Evolutionary conservation across 2,113 vertebrate genomes (phyloP).

Genomic region (Amazona vittata): DNA sequence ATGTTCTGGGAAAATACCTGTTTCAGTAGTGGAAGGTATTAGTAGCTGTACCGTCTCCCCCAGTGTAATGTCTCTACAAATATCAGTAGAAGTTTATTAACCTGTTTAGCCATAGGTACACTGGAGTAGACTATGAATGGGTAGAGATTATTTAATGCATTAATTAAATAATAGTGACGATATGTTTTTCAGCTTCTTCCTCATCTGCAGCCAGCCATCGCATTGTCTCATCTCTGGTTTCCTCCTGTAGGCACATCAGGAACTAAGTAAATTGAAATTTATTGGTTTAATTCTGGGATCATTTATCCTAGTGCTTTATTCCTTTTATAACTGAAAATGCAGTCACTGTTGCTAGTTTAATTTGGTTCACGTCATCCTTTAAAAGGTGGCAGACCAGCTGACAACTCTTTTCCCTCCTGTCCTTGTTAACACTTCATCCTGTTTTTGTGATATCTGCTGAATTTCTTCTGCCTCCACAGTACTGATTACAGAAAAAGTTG

Average conservation of each 20-base stretch:
- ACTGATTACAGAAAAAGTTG: neutral
- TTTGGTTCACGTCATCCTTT: neutral
- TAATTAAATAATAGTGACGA: neutral
- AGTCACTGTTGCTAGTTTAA: neutral
- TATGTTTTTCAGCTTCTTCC: neutral
- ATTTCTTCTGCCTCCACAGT: neutral
- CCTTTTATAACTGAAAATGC: neutral
- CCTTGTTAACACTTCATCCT: neutral
- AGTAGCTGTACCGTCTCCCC: neutral
- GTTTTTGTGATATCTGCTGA: neutral
- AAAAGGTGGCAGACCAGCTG: neutral
- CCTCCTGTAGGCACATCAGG: neutral
- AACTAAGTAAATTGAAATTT: neutral
- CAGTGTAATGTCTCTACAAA: neutral
- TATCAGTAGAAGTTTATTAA: neutral
- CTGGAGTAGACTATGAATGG: neutral
- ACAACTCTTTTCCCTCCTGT: neutral
- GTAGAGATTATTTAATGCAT: neutral
- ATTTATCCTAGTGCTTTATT: neutral
- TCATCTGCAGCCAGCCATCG: neutral
- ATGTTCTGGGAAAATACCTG: neutral
- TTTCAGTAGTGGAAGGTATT: neutral
- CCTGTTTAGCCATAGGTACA: neutral
- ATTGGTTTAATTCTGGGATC: neutral
- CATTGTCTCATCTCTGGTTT: neutral